phyloP scores from a whole-genome alignment of 2,888 invertebrate genomes.

The Microdon myrmicae region DNA sequence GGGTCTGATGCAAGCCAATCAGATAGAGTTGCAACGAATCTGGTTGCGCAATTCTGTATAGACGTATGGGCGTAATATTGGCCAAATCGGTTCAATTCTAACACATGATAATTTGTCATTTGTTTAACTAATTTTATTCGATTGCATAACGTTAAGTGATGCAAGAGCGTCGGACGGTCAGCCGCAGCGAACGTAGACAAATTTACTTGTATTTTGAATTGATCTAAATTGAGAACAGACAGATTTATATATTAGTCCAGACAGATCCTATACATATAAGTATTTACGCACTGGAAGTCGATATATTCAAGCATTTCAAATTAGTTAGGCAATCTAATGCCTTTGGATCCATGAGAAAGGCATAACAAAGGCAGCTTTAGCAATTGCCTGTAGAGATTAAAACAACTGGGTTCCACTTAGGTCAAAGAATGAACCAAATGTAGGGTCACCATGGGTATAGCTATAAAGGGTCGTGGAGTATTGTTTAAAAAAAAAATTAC shows the following conservation, averaged over 20 bases:
- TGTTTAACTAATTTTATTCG: constrained; percentile 47
- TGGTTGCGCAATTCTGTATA: constrained; percentile 26
- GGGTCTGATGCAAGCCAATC: constrained; percentile 4
- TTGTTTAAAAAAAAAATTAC: no score
- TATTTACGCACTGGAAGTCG: no score
- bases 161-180: no score
- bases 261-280: no score
- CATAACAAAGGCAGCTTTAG: not conserved
- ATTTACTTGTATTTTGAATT: constrained; percentile 38
- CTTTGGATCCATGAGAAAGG: no score
- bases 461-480: no score
- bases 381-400: not conserved
- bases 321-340: constrained; percentile 31
- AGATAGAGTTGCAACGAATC: constrained; percentile 7
- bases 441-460: no score
- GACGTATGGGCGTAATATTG: constrained; percentile 8
- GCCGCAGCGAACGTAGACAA: constrained; percentile 19
- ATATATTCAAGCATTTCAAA: no score
- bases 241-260: constrained; percentile 32
- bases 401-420: no score
- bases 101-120: constrained; percentile 50
- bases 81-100: constrained; percentile 39
- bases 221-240: constrained; percentile 48
- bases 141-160: constrained; percentile 17
- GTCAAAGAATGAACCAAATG: no score